phyloP scores from a whole-genome alignment of 1,140 invertebrate species.

The Drosophila pectinifera region DNA sequence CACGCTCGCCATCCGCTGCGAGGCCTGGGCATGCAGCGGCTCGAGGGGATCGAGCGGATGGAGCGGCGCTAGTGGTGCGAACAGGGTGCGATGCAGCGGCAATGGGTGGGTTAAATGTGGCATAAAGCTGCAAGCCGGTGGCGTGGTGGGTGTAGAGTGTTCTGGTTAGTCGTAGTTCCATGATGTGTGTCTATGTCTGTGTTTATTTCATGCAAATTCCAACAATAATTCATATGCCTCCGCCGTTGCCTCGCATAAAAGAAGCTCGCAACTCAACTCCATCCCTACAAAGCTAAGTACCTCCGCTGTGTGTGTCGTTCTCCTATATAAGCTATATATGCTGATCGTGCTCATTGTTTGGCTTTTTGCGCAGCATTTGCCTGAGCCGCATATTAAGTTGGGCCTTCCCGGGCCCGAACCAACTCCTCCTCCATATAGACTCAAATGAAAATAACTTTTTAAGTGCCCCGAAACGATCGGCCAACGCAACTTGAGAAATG shows the following conservation, averaged over 20 bases:
- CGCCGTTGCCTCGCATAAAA: constrained; percentile 72
- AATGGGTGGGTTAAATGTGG: constrained; percentile 78
- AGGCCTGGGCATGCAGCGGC: constrained; percentile 69
- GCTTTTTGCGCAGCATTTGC: constrained; percentile 71
- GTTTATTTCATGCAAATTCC: constrained; percentile 61
- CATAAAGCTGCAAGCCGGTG: constrained; percentile 64
- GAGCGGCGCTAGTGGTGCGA: constrained; percentile 66
- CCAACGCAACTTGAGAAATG: constrained; percentile 44
- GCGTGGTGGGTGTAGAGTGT: constrained; percentile 27
- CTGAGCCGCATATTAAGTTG: constrained; percentile 64
- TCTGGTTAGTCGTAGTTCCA: constrained; percentile 52
- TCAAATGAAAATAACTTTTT: constrained; percentile 67
- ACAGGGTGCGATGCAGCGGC: constrained; percentile 72
- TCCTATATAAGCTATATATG: constrained; percentile 42
- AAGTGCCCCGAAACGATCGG: constrained; percentile 38
- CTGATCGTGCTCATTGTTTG: constrained; percentile 78
- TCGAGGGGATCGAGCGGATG: constrained; percentile 62
- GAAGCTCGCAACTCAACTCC: constrained; percentile 58
- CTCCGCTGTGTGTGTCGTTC: constrained; percentile 11
- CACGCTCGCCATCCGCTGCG: constrained; percentile 65
- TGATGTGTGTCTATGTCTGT: constrained; percentile 21
- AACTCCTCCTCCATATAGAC: constrained; percentile 41
- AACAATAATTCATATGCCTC: constrained; percentile 76
- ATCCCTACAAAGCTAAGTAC: constrained; percentile 23
- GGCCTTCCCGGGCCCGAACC: constrained; percentile 5